Base-by-base conservation (phyloP, 2,888 invertebrate genomes). In the Xanthia icteritia region DNA sequence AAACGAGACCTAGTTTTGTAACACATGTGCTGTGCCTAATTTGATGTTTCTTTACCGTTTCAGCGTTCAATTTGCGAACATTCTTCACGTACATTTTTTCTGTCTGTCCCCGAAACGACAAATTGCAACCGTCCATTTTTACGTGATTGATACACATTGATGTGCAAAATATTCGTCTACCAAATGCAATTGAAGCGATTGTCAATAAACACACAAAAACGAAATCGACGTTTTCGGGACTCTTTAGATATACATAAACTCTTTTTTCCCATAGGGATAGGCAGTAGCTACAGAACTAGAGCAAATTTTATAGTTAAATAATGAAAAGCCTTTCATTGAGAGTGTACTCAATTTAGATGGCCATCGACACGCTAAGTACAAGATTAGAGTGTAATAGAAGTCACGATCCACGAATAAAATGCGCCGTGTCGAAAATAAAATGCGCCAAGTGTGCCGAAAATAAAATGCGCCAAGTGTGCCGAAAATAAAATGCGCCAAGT, bases 1-100 rank as follows among this genome's bases (percentile, higher is more conserved):
- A 58, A 67, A 51, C 48, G 13, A 69, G 20, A 69, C 69, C 23
- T 8, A 20, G 39, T 39, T 76, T 31, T 67, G 9, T 58, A 78
- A 67, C 39, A 48, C 20, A 27, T 17, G 31, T n/a, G 48, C 48
- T 39, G 2, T 23, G 27, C 5, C 0, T 23, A 15, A 8, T 15
- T 51, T 48, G 23, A 48, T 2, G 48, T 48, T 48, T 31, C 8
- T 66, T 48, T 48, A 0, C 23, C 11, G 13, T 48, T 60, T 31
- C 1, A 60, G 36, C 39, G 23, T 5, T 1, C 15, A 6, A 17
- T 48, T 74, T 20, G 2, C 20, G 6, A 60, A 73, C 20, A 20
- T 67, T 3, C 5, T 17, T 5, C 23, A 48, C 4, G n/a, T 31
- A 31, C 31, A 13, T 0, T n/a, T 42, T 42, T 36, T 20, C n/a